phyloP scores from a whole-genome alignment of 1,140 invertebrate species.

The Kradibia gibbosae region DNA sequence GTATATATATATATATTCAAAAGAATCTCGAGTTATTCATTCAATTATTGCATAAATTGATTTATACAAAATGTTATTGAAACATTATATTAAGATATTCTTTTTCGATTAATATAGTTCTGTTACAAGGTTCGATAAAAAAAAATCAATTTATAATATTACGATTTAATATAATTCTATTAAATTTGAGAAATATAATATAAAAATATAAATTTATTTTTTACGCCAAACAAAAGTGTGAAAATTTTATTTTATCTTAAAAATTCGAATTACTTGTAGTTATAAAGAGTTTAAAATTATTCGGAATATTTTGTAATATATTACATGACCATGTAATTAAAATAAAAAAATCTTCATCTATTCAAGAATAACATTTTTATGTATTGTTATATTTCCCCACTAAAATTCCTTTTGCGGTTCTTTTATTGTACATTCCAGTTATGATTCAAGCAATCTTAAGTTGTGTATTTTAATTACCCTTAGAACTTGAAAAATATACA shows the following conservation, averaged over 20 bases:
- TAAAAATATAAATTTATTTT: not conserved
- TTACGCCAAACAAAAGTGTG: not conserved
- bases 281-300: not conserved
- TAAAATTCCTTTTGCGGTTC: not conserved
- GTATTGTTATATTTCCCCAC: not conserved
- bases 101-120: not conserved
- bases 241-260: not conserved
- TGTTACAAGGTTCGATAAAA: not conserved
- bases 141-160: not conserved
- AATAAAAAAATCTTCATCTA: not conserved
- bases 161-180: not conserved
- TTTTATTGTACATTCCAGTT: not conserved
- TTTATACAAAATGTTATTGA: not conserved
- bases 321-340: not conserved
- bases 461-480: not conserved
- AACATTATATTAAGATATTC: not conserved
- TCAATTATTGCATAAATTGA: not conserved
- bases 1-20: too few relatives aligned
- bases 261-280: not conserved
- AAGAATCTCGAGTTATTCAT: not conserved
- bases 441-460: not conserved
- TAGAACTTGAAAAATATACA: not conserved
- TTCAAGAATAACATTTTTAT: not conserved
- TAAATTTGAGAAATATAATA: not conserved
- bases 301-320: not conserved